Evolutionary conservation across 1,140 invertebrate genomes (phyloP).

Genomic region (Pogonognathellus flavescens): DNA sequence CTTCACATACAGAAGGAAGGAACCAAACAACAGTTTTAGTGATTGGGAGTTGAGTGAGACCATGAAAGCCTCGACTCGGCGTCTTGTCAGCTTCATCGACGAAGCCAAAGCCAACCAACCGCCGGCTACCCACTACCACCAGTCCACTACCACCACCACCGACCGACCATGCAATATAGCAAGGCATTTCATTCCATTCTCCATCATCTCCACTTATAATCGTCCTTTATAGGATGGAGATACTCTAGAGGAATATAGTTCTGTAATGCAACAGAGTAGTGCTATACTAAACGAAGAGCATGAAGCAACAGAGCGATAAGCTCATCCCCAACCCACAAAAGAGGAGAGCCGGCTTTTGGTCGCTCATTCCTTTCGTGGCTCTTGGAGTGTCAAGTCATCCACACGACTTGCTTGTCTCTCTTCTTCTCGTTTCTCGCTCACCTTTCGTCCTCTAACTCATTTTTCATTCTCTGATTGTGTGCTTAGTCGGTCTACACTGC

Average conservation of each 20-base stretch:
- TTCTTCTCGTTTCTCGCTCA: neutral
- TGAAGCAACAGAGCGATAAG: neutral
- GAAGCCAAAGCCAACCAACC: conserved; percentile 10
- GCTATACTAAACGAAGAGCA: neutral
- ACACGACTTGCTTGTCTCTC: conserved; percentile 1
- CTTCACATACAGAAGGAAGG: neutral
- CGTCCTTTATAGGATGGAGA: neutral
- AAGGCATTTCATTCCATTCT: no score
- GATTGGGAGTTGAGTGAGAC: conserved; percentile 41
- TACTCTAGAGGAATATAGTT: neutral
- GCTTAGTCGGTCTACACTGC: neutral
- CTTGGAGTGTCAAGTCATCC: conserved; percentile 48
- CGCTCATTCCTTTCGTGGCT: conserved; percentile 55
- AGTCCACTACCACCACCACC: no score
- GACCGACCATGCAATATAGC: no score
- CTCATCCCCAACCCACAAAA: conserved; percentile 49
- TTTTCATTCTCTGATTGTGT: neutral
- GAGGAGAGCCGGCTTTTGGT: conserved; percentile 56
- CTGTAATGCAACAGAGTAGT: neutral
- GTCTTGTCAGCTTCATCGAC: conserved; percentile 40
- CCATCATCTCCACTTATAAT: no score
- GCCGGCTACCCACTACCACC: no score
- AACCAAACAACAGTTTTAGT: neutral
- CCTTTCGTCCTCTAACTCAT: neutral
- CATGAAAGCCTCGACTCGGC: conserved; percentile 8